Evolutionary conservation across 1,140 invertebrate species (phyloP), one percentile per base, ranked within the genome.

Genomic region (Pogonognathellus flavescens): DNA sequence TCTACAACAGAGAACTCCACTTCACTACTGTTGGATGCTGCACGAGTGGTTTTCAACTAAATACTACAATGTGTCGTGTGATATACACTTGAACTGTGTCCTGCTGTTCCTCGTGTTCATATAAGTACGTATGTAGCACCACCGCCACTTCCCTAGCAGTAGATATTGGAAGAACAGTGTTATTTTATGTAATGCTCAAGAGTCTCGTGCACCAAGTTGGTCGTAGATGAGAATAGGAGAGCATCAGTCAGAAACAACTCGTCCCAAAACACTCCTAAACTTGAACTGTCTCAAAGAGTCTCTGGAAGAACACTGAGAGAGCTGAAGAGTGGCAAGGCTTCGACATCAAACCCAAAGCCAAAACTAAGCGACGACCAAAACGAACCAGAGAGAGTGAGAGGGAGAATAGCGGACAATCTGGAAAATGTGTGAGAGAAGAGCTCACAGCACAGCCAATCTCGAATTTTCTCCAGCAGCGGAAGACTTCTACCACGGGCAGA

Each of bases 231-330:
- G 22, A 81, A 81, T 55, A 81, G 80, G 80, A 81, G 50, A 81
- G 50, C 80, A 81, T 81, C 80, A 53, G 80, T 81, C 80, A 81
- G 53, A 53, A 59, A 81, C 70, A 81, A 81, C 80, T 81, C 80
- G 80, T 81, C 80, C 80, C 80, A 53, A 81, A 81, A 81, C 80
- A 55, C 80, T 57, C 50, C 80, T 81, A 81, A 81, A 81, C 80
- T 81, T 81, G 6, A 81, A 53, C 80, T 57, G 80, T 81, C 80
- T 81, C 62, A 57, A n/a, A 57, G 53, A 57, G 53, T n/a, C 53
- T 62, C 59, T 62, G 59, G 59, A 62, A 20, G 25, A 57, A n/a
- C 53, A 57, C 53, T 57, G 11, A n/a, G 60, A 66, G 60, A 66
- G 31, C 31, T 76, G 31, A 76, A 50, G 22, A 41, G 53, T 57